phyloP scores from a whole-genome alignment of 2,888 invertebrate genomes.

The Coronaproctus castanopsis region DNA sequence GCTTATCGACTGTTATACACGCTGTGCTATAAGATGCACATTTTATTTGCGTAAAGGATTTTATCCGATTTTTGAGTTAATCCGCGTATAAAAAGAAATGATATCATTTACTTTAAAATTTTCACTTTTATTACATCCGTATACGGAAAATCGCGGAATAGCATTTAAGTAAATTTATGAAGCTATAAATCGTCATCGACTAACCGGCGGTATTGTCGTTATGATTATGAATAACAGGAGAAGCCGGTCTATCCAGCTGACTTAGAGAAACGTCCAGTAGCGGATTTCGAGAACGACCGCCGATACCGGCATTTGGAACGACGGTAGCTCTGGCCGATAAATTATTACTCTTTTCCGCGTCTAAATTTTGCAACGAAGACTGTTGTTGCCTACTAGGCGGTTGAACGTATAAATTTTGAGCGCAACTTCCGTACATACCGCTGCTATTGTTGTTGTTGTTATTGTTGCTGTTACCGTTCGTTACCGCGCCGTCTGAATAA shows the following conservation, averaged over 20 bases:
- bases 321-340: slow-evolving; percentile 35
- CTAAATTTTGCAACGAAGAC: slow-evolving; percentile 23
- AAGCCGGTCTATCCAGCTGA: slow-evolving; percentile 37
- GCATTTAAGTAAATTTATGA: no score
- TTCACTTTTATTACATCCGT: no score
- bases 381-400: slow-evolving; percentile 44
- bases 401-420: slow-evolving; percentile 79
- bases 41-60: no score
- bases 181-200: no score
- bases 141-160: no score
- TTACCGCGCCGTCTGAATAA: slow-evolving; percentile 21
- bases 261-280: slow-evolving; percentile 39
- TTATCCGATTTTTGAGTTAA: no score
- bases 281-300: slow-evolving; percentile 42
- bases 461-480: slow-evolving; percentile 35
- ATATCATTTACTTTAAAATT: no score
- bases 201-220: no score
- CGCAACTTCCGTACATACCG: slow-evolving; percentile 27
- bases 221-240: slow-evolving; percentile 20
- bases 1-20: no score
- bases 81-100: no score
- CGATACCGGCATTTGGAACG: no score
- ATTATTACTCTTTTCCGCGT: slow-evolving; percentile 43
- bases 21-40: no score
- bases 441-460: slow-evolving; percentile 25